Evolutionary conservation across 2,888 invertebrate genomes (phyloP).

Genomic region (Troides oblongomaculatus): DNA sequence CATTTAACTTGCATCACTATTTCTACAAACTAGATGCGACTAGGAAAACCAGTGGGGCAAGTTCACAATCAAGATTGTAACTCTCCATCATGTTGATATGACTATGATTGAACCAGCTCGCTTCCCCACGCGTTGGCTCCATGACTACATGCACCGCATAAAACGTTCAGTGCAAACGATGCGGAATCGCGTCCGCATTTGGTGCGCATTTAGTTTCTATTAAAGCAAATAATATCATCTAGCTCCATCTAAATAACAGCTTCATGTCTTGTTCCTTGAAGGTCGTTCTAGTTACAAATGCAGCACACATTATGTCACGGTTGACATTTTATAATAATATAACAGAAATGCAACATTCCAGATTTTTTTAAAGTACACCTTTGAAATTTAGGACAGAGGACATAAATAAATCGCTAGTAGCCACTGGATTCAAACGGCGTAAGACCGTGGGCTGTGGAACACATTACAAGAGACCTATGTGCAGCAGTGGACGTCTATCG

Average conservation of each 20-base stretch:
- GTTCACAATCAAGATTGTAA: slow-evolving; percentile 42
- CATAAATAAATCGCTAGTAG: too few relatives aligned
- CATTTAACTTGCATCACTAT: slow-evolving; percentile 31
- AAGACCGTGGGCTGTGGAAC: too few relatives aligned
- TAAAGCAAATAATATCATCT: slow-evolving; percentile 37
- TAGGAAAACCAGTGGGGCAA: slow-evolving; percentile 47
- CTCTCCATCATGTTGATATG: slow-evolving; percentile 41
- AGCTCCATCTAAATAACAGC: slow-evolving; percentile 29
- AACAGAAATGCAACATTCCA: neutral
- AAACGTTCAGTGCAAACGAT: slow-evolving; percentile 45
- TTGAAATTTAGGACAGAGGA: neutral
- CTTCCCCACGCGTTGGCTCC: slow-evolving; percentile 30
- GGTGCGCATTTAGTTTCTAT: slow-evolving; percentile 41
- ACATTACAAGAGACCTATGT: too few relatives aligned
- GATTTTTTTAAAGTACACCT: neutral
- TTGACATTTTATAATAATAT: slow-evolving; percentile 17
- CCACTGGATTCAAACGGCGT: too few relatives aligned
- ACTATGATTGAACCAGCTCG: slow-evolving; percentile 38
- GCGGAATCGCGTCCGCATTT: slow-evolving; percentile 54
- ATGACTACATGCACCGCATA: slow-evolving; percentile 33
- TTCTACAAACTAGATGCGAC: slow-evolving; percentile 33
- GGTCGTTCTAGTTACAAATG: slow-evolving; percentile 22
- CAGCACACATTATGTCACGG: slow-evolving; percentile 12
- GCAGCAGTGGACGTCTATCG: too few relatives aligned
- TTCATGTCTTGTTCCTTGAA: slow-evolving; percentile 24